Evolutionary conservation across 2,113 vertebrate species (phyloP).

Genomic region (Pteruthius melanotis): DNA sequence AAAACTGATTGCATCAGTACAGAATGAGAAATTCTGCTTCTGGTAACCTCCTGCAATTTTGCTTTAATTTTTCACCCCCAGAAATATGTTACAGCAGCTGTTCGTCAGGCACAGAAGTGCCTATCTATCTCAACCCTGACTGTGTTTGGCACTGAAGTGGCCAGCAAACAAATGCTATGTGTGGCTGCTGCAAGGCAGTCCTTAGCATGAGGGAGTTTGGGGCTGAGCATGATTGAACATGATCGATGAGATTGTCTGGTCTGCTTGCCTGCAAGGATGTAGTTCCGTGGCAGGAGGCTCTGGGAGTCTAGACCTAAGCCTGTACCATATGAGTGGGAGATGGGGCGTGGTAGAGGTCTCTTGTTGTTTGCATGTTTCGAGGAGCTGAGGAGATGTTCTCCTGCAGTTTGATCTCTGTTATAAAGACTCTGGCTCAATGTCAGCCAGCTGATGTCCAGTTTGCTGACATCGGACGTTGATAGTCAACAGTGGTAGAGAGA

Average conservation of each 20-base stretch:
- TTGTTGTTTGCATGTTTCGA: not conserved
- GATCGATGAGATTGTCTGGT: not conserved
- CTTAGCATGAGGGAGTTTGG: not conserved
- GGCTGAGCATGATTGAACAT: not conserved
- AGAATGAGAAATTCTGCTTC: not conserved
- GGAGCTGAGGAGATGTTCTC: not conserved
- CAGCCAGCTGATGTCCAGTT: not conserved
- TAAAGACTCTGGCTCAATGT: not conserved
- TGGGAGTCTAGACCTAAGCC: not conserved
- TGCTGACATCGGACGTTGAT: not conserved
- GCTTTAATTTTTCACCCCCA: not conserved
- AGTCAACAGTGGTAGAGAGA: not conserved
- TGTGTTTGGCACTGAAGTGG: not conserved
- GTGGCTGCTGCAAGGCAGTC: not conserved
- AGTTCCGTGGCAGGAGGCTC: not conserved
- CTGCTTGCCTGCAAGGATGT: not conserved
- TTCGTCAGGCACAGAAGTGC: not conserved
- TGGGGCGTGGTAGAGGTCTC: not conserved
- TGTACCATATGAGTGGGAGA: accelerated
- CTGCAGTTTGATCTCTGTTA: not conserved
- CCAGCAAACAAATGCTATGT: not conserved
- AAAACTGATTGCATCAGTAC: not conserved
- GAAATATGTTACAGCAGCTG: not conserved
- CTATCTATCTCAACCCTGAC: not conserved
- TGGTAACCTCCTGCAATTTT: not conserved